Evolutionary conservation across 1,140 invertebrate species (phyloP).

Genomic region (Rhopalosiphum padi): DNA sequence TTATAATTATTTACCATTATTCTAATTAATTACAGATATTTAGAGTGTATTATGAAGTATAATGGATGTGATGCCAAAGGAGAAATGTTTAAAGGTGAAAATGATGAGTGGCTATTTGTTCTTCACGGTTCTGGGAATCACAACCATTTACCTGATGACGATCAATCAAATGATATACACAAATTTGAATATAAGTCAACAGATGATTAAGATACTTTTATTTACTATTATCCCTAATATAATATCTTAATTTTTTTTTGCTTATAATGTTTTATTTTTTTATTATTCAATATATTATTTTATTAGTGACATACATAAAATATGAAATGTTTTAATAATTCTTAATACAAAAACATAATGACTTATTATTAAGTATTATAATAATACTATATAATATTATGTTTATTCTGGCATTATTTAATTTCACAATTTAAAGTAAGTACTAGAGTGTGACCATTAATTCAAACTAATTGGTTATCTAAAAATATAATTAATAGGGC

Average conservation of each 20-base stretch:
- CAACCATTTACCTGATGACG: background rate
- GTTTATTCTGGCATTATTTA: background rate
- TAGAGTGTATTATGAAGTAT: conserved; percentile 22
- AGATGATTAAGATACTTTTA: background rate
- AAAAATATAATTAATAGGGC: background rate
- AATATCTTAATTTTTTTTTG: background rate
- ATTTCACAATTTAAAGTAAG: background rate
- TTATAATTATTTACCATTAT: background rate
- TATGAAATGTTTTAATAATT: background rate
- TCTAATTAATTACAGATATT: background rate
- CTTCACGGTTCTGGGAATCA: background rate
- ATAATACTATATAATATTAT: background rate
- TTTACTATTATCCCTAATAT: background rate
- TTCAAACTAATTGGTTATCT: background rate
- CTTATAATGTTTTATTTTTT: background rate
- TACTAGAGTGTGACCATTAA: background rate
- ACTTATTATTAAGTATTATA: background rate
- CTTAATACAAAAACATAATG: background rate
- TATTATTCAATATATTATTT: background rate
- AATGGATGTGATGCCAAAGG: conserved; percentile 7
- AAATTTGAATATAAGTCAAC: background rate
- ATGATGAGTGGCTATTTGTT: conserved; percentile 52
- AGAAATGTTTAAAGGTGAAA: conserved; percentile 50
- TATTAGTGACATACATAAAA: background rate
- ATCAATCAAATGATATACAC: background rate